Percentiles rank a stretch among this genome's conserved stretches.
These are phyloP conservation scores for Bombus soroeensis DNA, from an alignment of 1,140 invertebrate genomes.

Conservation along the genomic window DNA sequence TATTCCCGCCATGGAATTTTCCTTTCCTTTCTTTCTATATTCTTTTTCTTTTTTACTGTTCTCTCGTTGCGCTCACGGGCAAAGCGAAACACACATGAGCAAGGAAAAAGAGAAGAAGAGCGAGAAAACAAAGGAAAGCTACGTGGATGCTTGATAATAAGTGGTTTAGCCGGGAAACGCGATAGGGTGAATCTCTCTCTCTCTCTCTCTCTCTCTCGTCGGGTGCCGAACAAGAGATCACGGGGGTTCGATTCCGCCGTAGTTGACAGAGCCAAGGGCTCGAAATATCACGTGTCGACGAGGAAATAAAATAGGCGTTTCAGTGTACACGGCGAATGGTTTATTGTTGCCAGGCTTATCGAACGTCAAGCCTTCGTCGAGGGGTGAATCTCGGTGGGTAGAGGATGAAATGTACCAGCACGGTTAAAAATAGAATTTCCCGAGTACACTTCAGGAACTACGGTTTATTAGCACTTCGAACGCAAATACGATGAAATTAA, in stretches of 20 bases:
- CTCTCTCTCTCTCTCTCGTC: not conserved
- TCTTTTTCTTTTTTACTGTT: not conserved
- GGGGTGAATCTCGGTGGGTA: constrained; percentile 34
- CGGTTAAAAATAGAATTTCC: constrained; percentile 44
- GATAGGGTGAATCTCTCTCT: constrained; percentile 6
- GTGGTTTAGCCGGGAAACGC: constrained; percentile 14
- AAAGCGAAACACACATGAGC: not conserved
- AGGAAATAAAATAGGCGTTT: constrained; percentile 53
- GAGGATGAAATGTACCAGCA: constrained; percentile 16
- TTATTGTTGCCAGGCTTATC: constrained; percentile 53
- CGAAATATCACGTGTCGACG: constrained; percentile 48
- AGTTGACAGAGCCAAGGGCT: constrained; percentile 13
- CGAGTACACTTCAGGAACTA: constrained; percentile 1
- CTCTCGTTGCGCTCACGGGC: too few relatives aligned
- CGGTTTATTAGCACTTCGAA: constrained; percentile 31
- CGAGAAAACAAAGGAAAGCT: constrained; percentile 11
- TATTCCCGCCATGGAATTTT: not conserved
- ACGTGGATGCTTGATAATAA: constrained; percentile 29
- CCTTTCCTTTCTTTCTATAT: not conserved
- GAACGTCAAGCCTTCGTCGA: constrained; percentile 33
- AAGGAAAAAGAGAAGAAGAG: not conserved
- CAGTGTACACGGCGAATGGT: constrained; percentile 40
- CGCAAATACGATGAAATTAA: not conserved
- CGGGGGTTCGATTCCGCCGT: not conserved
- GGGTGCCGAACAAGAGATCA: constrained; percentile 3